Percentiles rank a stretch among this genome's conserved stretches.
Evolutionary conservation across 2,888 invertebrate species (phyloP).

Genomic region (Ophion slaviceki): DNA sequence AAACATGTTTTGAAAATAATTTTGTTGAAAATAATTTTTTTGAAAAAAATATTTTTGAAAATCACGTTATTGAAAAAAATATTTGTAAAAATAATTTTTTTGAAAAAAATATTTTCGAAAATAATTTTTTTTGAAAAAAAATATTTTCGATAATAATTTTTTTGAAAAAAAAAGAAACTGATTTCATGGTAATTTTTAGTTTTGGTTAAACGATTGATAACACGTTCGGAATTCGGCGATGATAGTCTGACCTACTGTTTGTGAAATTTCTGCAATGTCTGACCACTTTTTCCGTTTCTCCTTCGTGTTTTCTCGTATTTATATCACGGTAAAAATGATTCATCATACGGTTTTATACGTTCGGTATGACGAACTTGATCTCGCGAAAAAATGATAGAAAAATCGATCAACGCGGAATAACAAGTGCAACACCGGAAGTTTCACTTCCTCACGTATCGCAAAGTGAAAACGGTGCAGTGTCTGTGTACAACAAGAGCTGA

Average conservation of each 20-base stretch:
- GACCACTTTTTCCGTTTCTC: not conserved
- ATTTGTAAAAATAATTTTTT: too few relatives aligned
- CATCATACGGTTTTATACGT: not conserved
- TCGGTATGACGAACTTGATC: not conserved
- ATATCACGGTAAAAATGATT: not conserved
- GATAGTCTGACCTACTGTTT: not conserved
- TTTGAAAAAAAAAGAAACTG: not conserved
- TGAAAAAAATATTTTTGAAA: too few relatives aligned
- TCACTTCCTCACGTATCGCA: constrained; percentile 75
- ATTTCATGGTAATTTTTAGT: not conserved
- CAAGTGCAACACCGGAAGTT: constrained; percentile 72
- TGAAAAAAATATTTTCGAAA: too few relatives aligned
- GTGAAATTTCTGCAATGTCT: not conserved
- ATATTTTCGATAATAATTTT: not conserved
- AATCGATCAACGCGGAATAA: constrained; percentile 23
- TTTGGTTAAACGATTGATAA: constrained; percentile 1
- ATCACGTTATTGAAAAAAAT: too few relatives aligned
- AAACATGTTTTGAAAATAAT: not conserved
- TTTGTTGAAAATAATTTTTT: too few relatives aligned
- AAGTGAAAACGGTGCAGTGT: constrained; percentile 73
- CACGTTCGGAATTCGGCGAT: not conserved
- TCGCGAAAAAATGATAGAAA: constrained; percentile 2
- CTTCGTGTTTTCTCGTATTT: not conserved
- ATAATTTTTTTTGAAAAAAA: not conserved
- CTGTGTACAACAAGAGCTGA: constrained; percentile 34